phyloP scores from a whole-genome alignment of 2,797 vertebrate species.

The Channallabes apus region DNA sequence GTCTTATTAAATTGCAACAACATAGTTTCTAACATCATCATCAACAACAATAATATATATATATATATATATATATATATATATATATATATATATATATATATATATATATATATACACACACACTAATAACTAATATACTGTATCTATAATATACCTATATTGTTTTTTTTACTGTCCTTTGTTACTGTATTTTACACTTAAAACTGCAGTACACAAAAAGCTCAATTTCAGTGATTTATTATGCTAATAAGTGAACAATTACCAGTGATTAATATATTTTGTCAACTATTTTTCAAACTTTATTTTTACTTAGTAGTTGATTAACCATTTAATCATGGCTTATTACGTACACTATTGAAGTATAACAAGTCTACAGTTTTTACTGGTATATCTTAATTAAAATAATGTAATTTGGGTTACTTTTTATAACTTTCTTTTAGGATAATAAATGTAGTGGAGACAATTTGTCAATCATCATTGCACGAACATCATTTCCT shows the following conservation, averaged over 20 bases:
- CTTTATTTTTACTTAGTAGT: neutral
- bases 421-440: neutral
- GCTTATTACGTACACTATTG: neutral
- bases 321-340: slow-evolving; percentile 6
- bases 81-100: no score
- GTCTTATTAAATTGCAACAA: no score
- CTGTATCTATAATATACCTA: no score
- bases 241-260: neutral
- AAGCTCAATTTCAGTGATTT: neutral
- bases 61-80: no score
- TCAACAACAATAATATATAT: no score
- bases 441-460: neutral
- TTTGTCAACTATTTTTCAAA: neutral
- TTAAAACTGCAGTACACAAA: neutral
- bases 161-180: neutral
- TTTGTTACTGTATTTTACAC: neutral
- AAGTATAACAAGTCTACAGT: neutral
- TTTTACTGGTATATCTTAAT: neutral
- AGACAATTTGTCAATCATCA: neutral
- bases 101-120: no score
- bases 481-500: neutral
- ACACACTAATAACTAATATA: no score
- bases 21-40: no score
- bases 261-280: neutral
- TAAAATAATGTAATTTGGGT: neutral